Evolutionary conservation across 2,113 vertebrate species (phyloP), one percentile per base, ranked within the genome.

Genomic region (Cyanoramphus novaezelandiae): DNA sequence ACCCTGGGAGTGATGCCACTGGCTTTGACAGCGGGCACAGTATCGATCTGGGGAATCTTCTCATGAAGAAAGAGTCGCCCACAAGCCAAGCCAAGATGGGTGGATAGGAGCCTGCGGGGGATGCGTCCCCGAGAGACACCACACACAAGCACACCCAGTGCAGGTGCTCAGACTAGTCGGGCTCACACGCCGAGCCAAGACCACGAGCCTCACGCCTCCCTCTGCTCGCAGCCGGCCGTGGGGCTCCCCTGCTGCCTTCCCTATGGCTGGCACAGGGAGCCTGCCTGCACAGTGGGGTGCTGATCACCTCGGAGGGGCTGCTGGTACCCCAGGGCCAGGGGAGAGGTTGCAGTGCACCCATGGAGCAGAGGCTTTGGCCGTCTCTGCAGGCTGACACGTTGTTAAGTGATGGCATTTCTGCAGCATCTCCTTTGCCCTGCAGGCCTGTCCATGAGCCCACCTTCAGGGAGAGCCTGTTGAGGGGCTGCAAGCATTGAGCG

Each of bases 31-130:
- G 59, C 81, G 88, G 85, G 88, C 76, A 92, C 68, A 1, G 86
- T 55, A 90, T 90, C 64, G 44, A 88, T 43, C 4, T 47, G 17
- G 90, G 87, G 67, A 62, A 96, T 90, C 88, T 92, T 49, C 85
- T 19, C 4, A 9, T 49, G 82, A 39, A 25, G 92, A 78, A 92
- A 90, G 93, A 83, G 95, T 67, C 55, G 6, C 91, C 87, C 95
- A 94, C 78, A 25, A 86, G 78, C 37, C 25, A 4, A 33, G 83
- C 39, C 39, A 11, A 27, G 69, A 18, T 72, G 93, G 82, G 90
- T 21, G 83, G 76, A 52, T 33, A 46, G 94, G 63, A 93, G 91
- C 84, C 90, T 84, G 92, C 37, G 17, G 95, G 77, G 93, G 74
- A 25, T n/a, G 20, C 24, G 13, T 74, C 95, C 93, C 94, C 17